Conservation (phyloP, 2,113 vertebrate genomes). For the Actenoides hombroni region DNA sequence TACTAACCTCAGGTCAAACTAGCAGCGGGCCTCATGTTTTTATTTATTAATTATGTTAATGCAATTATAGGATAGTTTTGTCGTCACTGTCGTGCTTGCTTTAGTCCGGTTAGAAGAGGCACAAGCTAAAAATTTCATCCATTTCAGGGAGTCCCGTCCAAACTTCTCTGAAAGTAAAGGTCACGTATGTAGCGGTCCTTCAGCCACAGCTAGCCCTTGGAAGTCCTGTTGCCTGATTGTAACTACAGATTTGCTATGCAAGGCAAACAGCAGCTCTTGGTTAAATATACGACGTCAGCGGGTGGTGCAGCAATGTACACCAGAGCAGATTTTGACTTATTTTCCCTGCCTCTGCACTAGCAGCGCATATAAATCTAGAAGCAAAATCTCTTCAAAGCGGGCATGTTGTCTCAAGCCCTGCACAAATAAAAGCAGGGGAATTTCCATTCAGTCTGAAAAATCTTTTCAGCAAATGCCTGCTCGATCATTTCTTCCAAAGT, state of each 20-base stretch:
- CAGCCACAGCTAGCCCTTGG: neutral
- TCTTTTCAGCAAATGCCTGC: neutral
- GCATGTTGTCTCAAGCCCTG: neutral
- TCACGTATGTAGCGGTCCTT: fast-evolving
- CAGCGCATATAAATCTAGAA: neutral
- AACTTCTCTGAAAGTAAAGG: neutral
- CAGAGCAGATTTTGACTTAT: neutral
- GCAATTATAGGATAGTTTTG: neutral
- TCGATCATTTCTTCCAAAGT: neutral
- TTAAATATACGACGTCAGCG: neutral
- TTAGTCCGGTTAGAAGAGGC: neutral
- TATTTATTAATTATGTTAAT: neutral
- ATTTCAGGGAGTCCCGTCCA: neutral
- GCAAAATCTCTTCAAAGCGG: neutral
- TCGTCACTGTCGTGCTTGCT: neutral
- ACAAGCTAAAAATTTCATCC: neutral
- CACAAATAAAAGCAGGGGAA: neutral
- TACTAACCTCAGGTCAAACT: neutral
- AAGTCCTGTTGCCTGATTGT: neutral
- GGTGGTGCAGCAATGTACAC: neutral
- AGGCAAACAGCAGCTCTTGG: neutral
- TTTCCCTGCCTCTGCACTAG: neutral
- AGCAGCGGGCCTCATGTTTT: neutral
- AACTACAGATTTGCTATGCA: neutral
- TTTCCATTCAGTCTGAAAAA: neutral